phyloP scores from a whole-genome alignment of 2,888 invertebrate species.

The Perdita meconis region DNA sequence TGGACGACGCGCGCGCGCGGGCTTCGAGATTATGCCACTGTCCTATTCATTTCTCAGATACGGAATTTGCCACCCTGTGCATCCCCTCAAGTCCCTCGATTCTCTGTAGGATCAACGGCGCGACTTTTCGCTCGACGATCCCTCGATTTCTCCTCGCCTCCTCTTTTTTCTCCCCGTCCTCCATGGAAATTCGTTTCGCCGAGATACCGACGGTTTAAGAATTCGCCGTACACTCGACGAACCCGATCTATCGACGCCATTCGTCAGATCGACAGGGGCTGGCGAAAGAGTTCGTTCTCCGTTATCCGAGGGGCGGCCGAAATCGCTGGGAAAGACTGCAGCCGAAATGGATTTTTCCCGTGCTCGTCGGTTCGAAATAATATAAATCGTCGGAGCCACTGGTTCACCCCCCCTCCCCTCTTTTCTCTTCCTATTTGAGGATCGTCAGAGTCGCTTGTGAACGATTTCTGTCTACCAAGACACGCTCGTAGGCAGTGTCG shows the following conservation, averaged over 20 bases:
- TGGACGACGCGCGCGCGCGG: conserved; percentile 25
- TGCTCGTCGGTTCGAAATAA: conserved; percentile 51
- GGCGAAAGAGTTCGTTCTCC: conserved; percentile 18
- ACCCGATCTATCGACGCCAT: conserved; percentile 71
- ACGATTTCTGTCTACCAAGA: conserved; percentile 10
- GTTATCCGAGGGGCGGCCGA: conserved; percentile 28
- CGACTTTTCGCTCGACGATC: conserved; percentile 52
- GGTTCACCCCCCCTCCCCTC: background rate
- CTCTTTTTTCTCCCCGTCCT: background rate
- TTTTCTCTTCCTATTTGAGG: background rate
- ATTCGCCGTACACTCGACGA: conserved; percentile 40
- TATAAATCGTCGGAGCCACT: conserved; percentile 52
- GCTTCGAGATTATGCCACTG: conserved; percentile 58
- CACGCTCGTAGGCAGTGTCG: background rate
- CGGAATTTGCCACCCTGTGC: conserved; percentile 50
- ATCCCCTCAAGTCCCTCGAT: conserved; percentile 43
- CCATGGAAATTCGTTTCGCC: conserved; percentile 52
- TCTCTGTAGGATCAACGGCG: conserved; percentile 60
- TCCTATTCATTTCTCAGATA: conserved; percentile 62
- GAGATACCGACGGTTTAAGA: conserved; percentile 43
- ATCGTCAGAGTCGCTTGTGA: conserved; percentile 10
- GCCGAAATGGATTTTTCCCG: conserved; percentile 53
- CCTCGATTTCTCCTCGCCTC: conserved; percentile 15
- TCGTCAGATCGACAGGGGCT: conserved; percentile 64
- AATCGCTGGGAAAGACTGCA: conserved; percentile 53